These are phyloP conservation scores for Pseudobourletiella spinata DNA, from an alignment of 1,140 invertebrate genomes.

Conservation along the genomic window DNA sequence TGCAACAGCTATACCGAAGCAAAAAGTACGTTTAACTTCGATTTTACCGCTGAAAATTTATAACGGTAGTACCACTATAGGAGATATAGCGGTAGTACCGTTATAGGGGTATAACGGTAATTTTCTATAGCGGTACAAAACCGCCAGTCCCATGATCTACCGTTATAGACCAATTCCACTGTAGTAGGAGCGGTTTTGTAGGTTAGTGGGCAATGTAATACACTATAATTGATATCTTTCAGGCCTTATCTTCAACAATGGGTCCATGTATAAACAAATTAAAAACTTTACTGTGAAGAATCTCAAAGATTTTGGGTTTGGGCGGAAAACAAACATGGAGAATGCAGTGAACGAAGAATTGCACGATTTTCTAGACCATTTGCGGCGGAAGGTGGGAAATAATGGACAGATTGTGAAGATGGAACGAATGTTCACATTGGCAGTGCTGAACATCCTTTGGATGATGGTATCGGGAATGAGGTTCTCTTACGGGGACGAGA, in stretches of 20 bases:
- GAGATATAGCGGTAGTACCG: too few species aligned
- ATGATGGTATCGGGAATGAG: conserved; percentile 30
- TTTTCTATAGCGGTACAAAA: too few species aligned
- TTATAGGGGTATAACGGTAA: too few species aligned
- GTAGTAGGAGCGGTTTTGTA: too few species aligned
- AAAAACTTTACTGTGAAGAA: conserved; percentile 29
- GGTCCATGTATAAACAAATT: conserved; percentile 21
- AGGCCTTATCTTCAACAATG: conserved; percentile 35
- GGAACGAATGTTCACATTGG: conserved; percentile 32
- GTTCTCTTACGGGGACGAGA: conserved; percentile 31
- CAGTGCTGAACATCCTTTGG: conserved; percentile 34
- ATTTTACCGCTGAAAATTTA: too few species aligned
- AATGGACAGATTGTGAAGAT: conserved; percentile 14
- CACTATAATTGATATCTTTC: too few species aligned
- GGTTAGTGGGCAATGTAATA: too few species aligned
- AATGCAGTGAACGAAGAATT: conserved; percentile 31
- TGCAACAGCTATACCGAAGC: too few species aligned
- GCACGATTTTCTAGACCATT: conserved; percentile 30
- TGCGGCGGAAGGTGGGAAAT: conserved; percentile 14
- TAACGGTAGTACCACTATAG: too few species aligned
- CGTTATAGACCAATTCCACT: too few species aligned
- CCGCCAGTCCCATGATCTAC: too few species aligned
- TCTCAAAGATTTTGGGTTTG: conserved; percentile 34
- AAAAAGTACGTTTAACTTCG: too few species aligned
- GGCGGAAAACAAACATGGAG: conserved; percentile 32